Percentiles rank a stretch among this genome's conserved stretches.
phyloP scores from a whole-genome alignment of 2,797 vertebrate genomes.

The Austrolebias charrua region DNA sequence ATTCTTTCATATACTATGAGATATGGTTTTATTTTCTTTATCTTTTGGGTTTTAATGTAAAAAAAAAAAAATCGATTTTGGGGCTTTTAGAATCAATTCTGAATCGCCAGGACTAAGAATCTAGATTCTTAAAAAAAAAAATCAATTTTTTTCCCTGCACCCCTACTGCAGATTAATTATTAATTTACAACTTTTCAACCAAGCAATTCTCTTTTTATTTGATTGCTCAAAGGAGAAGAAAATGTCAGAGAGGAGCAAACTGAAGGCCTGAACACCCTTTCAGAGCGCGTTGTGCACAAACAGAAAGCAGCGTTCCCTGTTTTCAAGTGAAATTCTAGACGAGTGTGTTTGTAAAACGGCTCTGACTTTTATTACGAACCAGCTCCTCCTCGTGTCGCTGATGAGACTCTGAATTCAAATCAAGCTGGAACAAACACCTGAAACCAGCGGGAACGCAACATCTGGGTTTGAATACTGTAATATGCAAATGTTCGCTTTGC shows the following conservation, averaged over 20 bases:
- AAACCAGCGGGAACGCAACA: slow-evolving; percentile 48
- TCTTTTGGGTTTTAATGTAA: too few species aligned
- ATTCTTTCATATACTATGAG: too few species aligned
- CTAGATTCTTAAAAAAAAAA: too few species aligned
- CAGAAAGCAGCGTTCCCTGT: not conserved
- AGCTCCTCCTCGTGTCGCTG: slow-evolving; percentile 42
- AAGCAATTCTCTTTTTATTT: slow-evolving; percentile 5
- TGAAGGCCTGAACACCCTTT: slow-evolving; percentile 31
- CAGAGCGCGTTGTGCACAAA: not conserved
- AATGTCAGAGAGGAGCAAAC: too few species aligned
- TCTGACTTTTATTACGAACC: slow-evolving; percentile 49
- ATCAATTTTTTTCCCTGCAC: too few species aligned
- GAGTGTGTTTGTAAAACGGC: slow-evolving; percentile 22
- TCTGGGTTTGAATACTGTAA: slow-evolving; percentile 61
- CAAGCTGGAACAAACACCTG: slow-evolving; percentile 37
- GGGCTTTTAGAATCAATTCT: too few species aligned
- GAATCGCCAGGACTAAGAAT: too few species aligned
- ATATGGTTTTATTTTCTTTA: too few species aligned
- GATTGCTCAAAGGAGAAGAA: not conserved
- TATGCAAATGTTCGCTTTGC: slow-evolving; percentile 62
- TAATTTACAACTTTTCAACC: slow-evolving; percentile 26
- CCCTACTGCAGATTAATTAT: slow-evolving; percentile 27
- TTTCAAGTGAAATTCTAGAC: rapidly evolving
- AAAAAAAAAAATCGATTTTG: too few species aligned
- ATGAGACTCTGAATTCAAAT: slow-evolving; percentile 63